Base-by-base conservation (phyloP, 1,140 invertebrate genomes). In the Ceratina australensis region DNA sequence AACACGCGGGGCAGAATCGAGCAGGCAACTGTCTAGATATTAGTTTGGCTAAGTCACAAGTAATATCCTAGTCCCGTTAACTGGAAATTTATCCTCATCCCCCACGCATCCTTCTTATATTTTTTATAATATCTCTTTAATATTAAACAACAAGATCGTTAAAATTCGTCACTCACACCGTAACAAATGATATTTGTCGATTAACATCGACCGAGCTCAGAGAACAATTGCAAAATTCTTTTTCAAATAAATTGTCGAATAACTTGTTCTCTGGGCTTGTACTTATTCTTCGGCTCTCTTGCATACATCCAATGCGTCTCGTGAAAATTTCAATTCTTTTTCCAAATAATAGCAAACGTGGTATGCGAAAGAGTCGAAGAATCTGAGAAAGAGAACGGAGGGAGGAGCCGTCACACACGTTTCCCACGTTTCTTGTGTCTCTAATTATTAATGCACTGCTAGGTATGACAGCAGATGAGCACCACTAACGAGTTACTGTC, bases 401-500 rank as follows among this genome's bases (percentile, higher is more conserved):
- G 68, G 57, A 64, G 61, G 54, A 67, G 50, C 74, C 56, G 61
- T 57, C 28, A 60, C 42, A 13, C 47, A 66, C 47, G 18, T 79
- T 64, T 61, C 18, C 22, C 57, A 47, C 63, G 3, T 73, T 42
- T 68, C 24, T 64, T 47, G 0, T 82, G 82, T 82, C 18, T 79
- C 79, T 85, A 85, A 52, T 52, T 66, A 72, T 77, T 42, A 82
- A 56, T 80, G 84, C 84, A 86, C 84, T 76, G 67, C 60, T 52
- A 80, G 57, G 28, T 83, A 59, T 82, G 83, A 57, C 65, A 78
- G 65, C 61, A 61, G 49, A 76, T 59, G 68, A 79, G 76, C 82
- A 85, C 83, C 76, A 84, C 72, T 85, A 85, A 85, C 71, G 79
- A 77, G 74, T 78, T 73, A 75, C 65, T n/a, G 10, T 79, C 57